Percentiles rank a stretch among this genome's conserved stretches.
Evolutionary conservation across 2,113 vertebrate species (phyloP).

Genomic region (Pomatostomus ruficeps): DNA sequence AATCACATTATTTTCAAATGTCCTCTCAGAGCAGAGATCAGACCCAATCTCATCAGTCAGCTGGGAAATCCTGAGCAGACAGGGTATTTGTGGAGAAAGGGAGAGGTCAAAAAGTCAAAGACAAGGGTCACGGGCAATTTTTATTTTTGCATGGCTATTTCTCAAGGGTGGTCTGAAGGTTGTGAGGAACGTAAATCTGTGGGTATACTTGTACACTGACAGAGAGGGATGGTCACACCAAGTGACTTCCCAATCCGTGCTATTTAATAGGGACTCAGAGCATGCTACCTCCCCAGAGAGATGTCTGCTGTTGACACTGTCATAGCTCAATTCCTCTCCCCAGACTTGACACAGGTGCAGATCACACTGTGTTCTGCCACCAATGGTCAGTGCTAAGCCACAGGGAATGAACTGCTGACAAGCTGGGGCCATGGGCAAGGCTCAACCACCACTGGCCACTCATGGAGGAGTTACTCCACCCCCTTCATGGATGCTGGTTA

Average conservation of each 20-base stretch:
- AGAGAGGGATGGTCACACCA: background rate
- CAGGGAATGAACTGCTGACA: background rate
- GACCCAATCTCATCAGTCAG: slow-evolving; percentile 7
- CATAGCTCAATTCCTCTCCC: background rate
- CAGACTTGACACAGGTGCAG: background rate
- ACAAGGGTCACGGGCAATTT: slow-evolving; percentile 34
- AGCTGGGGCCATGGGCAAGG: rapidly evolving
- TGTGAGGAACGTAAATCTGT: background rate
- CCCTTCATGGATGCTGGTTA: rapidly evolving
- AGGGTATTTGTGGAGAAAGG: background rate
- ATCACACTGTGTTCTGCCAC: background rate
- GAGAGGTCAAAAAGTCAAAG: slow-evolving; percentile 27
- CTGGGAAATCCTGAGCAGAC: background rate
- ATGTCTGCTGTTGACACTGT: background rate
- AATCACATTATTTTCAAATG: slow-evolving; percentile 5
- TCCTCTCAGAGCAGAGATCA: background rate
- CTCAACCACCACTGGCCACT: rapidly evolving
- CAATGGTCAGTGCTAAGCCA: background rate
- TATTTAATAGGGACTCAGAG: background rate
- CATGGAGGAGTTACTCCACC: background rate
- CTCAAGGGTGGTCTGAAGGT: slow-evolving; percentile 42
- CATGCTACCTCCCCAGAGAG: background rate
- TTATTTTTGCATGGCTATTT: slow-evolving; percentile 19
- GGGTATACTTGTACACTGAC: background rate
- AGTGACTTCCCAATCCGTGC: background rate